Percentiles rank a stretch among this genome's conserved stretches.
Evolutionary conservation across 2,888 invertebrate species (phyloP).

Genomic region (Eurytoma californica): DNA sequence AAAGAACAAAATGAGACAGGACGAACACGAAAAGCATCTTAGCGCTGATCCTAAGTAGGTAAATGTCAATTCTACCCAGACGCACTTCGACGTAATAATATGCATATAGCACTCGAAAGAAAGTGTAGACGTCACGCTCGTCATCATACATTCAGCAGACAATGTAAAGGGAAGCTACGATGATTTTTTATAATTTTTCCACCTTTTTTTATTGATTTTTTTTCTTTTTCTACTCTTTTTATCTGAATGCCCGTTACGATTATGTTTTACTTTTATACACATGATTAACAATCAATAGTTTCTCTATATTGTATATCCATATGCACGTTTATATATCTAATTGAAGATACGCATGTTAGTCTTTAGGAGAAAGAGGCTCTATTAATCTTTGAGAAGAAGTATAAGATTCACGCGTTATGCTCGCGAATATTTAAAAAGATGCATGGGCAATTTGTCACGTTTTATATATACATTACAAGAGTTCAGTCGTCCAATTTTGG

Average conservation of each 20-base stretch:
- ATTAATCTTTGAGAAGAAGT: slow-evolving; percentile 37
- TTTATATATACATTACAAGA: slow-evolving; percentile 41
- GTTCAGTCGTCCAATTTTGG: slow-evolving; percentile 38
- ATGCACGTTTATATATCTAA: slow-evolving; percentile 6
- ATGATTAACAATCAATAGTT: slow-evolving; percentile 33
- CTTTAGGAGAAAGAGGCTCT: slow-evolving; percentile 15
- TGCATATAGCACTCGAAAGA: slow-evolving; percentile 16
- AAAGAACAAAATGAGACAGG: background rate
- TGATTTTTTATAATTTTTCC: slow-evolving; percentile 1
- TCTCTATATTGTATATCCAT: slow-evolving; percentile 31
- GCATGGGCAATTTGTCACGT: background rate
- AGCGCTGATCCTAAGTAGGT: slow-evolving; percentile 6
- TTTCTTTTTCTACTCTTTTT: background rate
- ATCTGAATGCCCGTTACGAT: background rate
- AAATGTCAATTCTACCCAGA: slow-evolving; percentile 29
- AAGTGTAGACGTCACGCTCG: slow-evolving; percentile 3
- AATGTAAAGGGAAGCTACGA: slow-evolving; percentile 15
- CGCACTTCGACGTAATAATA: background rate
- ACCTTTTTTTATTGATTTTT: background rate
- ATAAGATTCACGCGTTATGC: slow-evolving; percentile 29
- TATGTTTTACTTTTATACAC: slow-evolving; percentile 10
- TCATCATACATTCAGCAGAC: background rate
- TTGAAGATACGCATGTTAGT: slow-evolving; percentile 12
- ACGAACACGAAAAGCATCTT: slow-evolving; percentile 20
- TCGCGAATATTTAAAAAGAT: slow-evolving; percentile 36